Percentiles rank a stretch among this genome's conserved stretches.
Evolutionary conservation across 2,113 vertebrate species (phyloP).

Genomic region (Orycteropus afer): DNA sequence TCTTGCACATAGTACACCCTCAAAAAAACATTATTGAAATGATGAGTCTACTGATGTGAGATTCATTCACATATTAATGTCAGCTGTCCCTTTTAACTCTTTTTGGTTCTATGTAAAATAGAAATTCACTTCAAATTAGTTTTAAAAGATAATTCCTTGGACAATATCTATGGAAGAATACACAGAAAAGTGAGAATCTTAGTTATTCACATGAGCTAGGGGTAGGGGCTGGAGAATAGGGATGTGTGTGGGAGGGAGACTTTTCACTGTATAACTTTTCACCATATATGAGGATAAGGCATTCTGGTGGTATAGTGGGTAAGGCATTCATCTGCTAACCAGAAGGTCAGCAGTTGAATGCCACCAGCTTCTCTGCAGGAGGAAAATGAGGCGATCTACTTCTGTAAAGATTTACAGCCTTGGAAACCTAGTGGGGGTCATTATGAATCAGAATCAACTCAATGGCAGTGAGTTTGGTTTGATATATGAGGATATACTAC

Average conservation of each 20-base stretch:
- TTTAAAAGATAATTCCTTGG: neutral
- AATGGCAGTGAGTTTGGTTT: too few relatives aligned
- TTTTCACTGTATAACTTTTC: neutral
- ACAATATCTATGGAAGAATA: neutral
- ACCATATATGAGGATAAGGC: too few relatives aligned
- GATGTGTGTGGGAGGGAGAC: neutral
- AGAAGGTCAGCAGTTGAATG: too few relatives aligned
- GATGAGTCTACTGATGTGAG: neutral
- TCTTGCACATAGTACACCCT: neutral
- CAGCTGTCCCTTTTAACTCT: neutral
- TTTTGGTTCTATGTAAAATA: neutral
- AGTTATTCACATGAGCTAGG: neutral
- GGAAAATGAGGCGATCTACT: too few relatives aligned
- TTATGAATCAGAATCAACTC: too few relatives aligned
- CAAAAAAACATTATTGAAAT: neutral
- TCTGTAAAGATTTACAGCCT: too few relatives aligned
- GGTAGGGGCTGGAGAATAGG: neutral
- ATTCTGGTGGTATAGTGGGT: too few relatives aligned
- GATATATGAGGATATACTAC: neutral
- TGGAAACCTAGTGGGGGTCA: too few relatives aligned
- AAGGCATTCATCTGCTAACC: too few relatives aligned
- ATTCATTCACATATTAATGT: neutral
- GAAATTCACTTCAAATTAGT: neutral
- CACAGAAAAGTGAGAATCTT: neutral
- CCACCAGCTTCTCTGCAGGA: too few relatives aligned